phyloP scores from a whole-genome alignment of 2,797 vertebrate genomes.

The Esox lucius region DNA sequence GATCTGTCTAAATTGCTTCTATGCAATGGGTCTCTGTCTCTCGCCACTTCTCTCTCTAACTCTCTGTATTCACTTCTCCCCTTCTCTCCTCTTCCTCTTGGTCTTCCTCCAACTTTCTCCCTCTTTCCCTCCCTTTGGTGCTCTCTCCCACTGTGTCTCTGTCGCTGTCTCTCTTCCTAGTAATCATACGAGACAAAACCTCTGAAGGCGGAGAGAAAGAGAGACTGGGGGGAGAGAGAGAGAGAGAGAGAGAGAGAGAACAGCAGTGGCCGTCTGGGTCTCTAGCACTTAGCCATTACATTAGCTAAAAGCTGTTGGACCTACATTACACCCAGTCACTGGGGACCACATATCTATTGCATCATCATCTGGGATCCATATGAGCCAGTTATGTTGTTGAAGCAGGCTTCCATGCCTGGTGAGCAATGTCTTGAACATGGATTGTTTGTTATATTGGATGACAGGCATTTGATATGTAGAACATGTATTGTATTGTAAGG shows the following conservation, averaged over 20 bases:
- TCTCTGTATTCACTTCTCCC: neutral
- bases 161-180: neutral
- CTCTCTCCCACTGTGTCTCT: too few species aligned
- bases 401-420: neutral
- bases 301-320: neutral
- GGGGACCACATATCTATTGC: neutral
- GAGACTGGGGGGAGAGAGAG: neutral
- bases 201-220: neutral
- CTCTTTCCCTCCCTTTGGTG: too few species aligned
- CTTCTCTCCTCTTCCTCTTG: neutral
- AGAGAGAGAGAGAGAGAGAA: neutral
- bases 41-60: neutral
- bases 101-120: neutral
- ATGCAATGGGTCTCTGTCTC: neutral
- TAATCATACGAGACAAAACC: neutral
- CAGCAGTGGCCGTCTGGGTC: neutral
- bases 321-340: neutral
- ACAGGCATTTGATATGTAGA: neutral
- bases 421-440: neutral
- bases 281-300: neutral
- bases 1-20: constrained; percentile 6
- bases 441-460: neutral
- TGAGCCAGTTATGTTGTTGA: neutral
- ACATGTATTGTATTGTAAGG: neutral
- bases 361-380: neutral